Evolutionary conservation across 2,888 invertebrate species (phyloP), one percentile per base, ranked within the genome.

Genomic region (Gerris lacustris): DNA sequence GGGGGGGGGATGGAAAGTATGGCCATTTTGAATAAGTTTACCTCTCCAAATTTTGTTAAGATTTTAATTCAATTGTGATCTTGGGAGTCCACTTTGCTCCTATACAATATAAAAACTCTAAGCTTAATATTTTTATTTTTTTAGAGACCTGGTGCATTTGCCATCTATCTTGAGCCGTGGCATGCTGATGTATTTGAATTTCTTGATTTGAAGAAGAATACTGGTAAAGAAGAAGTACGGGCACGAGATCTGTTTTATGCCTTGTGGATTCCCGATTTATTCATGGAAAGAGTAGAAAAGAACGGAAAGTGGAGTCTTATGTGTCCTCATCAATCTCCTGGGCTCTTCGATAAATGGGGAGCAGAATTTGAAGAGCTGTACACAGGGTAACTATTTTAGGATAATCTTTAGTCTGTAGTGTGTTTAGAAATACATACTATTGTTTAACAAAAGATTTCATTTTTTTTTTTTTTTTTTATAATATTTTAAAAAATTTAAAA

Each of bases 121-220:
- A 31, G 31, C 4, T 31, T 31, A 4, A 31, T 31, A 31, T 31
- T 31, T 31, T 31, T 31, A 31, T 44, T 71, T 45, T 75, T 78
- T 44, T 77, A 86, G 84, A 83, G 97, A 73, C 97, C 97, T 2
- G 98, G 98, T 43, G 97, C 97, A 5, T 96, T 98, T 83, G 96
- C 99, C 17, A 88, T 99, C 73, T 99, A 99, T 79, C 82, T 99
- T 69, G 99, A 99, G 81, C 99, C 99, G 0, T 99, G 99, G 99
- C 99, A 99, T 82, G 90, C 94, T 0, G 98, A 99, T 80, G 84
- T 99, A 72, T 94, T 96, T 79, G 95, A 95, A 73, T 99, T 97
- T 82, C 82, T 99, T 69, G 92, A 97, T 79, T 83, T 97, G 68
- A 94, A 91, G 79, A 97, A 96, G 80, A 99, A 98, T 79, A 96